Evolutionary conservation across 2,888 invertebrate genomes (phyloP), one percentile per base, ranked within the genome.

Genomic region (Eugnorisma glareosa): DNA sequence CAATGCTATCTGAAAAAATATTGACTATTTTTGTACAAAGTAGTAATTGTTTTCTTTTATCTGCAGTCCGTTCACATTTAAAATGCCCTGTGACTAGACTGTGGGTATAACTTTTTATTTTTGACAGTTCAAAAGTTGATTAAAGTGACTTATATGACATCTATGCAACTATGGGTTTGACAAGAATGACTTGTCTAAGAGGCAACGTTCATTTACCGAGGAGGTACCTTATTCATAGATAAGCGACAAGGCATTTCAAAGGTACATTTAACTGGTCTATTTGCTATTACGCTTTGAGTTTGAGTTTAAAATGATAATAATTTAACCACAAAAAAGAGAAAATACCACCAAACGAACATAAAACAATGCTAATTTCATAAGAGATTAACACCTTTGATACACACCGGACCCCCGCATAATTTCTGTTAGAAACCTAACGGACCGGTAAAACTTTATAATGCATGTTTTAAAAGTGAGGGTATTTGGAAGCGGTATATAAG

Each of bases 391-490:
- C 73, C 54, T 81, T 63, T 72, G 66, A 72, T 68, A 75, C 72
- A 64, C 64, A 70, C 45, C n/a, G 71, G 79, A 72, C 71, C 63
- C 68, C 57, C 45, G 51, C 66, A 67, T 82, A 80, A 83, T 79
- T 84, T 76, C 43, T 77, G 79, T 75, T 81, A 73, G 74, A 82
- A 87, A 83, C 81, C 67, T 78, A 86, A 89, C 79, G 73, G 83
- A 73, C 81, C 82, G 82, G 77, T 76, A 79, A 86, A 89, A 90
- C 85, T 91, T 91, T 88, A 88, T 91, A 89, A 92, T 93, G 90
- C 89, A 91, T 92, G 89, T 91, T 93, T 92, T 88, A 91, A 91
- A 90, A 91, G 89, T 89, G 75, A 83, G 71, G 85, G 88, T 88
- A 85, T 87, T 85, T 85, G 81, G 79, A 86, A 88, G 82, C 77